Conservation (phyloP, 2,888 invertebrate genomes). For the Syrista parreyssii region DNA sequence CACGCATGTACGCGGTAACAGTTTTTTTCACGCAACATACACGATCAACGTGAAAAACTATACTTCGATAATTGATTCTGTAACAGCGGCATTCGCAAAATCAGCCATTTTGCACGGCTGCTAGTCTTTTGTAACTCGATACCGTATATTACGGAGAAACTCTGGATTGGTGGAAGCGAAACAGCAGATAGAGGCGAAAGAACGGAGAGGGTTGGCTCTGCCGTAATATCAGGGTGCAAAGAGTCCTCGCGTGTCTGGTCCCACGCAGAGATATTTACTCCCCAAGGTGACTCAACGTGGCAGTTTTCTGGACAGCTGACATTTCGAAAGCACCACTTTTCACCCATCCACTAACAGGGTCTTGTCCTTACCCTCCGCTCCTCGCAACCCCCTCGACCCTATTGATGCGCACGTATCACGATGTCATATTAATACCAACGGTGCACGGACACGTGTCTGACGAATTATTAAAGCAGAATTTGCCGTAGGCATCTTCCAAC, state of each 20-base stretch:
- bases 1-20: background rate
- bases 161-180: background rate
- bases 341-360: background rate
- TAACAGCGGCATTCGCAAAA: background rate
- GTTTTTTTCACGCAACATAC: background rate
- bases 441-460: background rate
- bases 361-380: background rate
- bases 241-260: background rate
- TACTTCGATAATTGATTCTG: background rate
- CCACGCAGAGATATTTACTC: background rate
- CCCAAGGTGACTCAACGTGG: background rate
- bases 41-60: background rate
- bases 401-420: background rate
- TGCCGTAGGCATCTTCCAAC: background rate
- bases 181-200: background rate
- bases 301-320: background rate
- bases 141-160: background rate
- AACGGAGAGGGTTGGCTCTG: background rate
- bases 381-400: background rate
- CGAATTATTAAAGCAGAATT: background rate
- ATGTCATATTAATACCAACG: background rate
- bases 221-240: background rate
- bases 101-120: background rate
- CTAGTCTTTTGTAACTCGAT: background rate
- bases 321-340: background rate